Evolutionary conservation across 2,888 invertebrate species (phyloP).

Genomic region (Mythimna lalbum): DNA sequence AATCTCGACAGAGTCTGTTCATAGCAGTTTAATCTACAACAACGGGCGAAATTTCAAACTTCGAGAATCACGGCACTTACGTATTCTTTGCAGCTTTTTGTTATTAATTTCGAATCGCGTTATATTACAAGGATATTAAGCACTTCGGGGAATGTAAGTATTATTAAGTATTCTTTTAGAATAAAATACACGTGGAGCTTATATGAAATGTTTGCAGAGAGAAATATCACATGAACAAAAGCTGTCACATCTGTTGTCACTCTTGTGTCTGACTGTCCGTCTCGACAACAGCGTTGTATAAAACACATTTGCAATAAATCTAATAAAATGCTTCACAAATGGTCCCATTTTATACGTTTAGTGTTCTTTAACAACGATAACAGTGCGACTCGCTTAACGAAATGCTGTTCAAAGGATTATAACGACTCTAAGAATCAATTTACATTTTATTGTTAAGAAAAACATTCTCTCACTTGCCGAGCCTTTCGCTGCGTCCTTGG

Average conservation of each 20-base stretch:
- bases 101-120: conserved; percentile 49
- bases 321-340: conserved; percentile 24
- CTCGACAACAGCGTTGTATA: conserved; percentile 11
- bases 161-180: conserved; percentile 26
- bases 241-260: conserved; percentile 33
- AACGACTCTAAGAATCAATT: conserved; percentile 27
- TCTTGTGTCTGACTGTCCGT: conserved; percentile 3
- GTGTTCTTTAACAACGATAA: conserved; percentile 14
- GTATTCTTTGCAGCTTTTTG: conserved; percentile 55
- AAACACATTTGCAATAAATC: conserved; percentile 29
- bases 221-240: conserved; percentile 15
- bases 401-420: conserved; percentile 13
- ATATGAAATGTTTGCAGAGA: conserved; percentile 12
- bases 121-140: conserved; percentile 41
- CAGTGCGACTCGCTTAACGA: conserved; percentile 9
- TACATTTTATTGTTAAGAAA: conserved; percentile 20
- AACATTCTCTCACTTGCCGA: conserved; percentile 20
- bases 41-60: conserved; percentile 50
- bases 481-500: conserved; percentile 31
- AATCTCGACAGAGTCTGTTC: conserved; percentile 56
- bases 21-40: conserved; percentile 60
- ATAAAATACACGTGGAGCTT: conserved; percentile 9
- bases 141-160: conserved; percentile 5
- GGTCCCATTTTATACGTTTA: conserved; percentile 21
- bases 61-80: conserved; percentile 43